Conservation (phyloP, 2,113 vertebrate species). For the Nerophis ophidion region DNA sequence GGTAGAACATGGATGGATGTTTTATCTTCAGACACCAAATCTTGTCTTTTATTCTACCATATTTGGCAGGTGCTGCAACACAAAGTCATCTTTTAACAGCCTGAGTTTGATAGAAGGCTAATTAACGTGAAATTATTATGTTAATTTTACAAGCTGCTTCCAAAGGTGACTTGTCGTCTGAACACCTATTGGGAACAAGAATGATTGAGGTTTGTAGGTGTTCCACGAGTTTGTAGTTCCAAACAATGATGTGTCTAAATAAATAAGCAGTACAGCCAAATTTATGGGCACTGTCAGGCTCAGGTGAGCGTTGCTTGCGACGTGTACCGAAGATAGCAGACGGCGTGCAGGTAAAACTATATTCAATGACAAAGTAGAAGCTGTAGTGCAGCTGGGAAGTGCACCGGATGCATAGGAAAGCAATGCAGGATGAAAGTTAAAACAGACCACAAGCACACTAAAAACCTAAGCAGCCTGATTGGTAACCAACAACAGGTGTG, state of each 20-base stretch:
- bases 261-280: slow-evolving; percentile 25
- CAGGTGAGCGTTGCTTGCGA: no score
- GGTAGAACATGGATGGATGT: no score
- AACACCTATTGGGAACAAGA: slow-evolving; percentile 1
- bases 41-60: background rate
- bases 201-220: slow-evolving; percentile 1
- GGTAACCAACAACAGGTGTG: no score
- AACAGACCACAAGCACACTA: no score
- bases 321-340: no score
- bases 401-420: no score
- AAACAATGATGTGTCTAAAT: slow-evolving; percentile 25
- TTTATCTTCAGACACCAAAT: background rate
- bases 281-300: slow-evolving; percentile 12
- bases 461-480: no score
- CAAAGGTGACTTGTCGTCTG: background rate
- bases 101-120: background rate
- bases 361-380: no score
- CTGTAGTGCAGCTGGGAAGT: no score
- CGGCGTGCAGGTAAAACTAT: no score
- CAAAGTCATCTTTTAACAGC: background rate
- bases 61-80: background rate
- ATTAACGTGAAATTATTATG: background rate
- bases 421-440: no score
- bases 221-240: slow-evolving; percentile 18
- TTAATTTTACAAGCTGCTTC: slow-evolving; percentile 5